Conservation (phyloP, 2,888 invertebrate genomes). For the Scaeva pyrastri region DNA sequence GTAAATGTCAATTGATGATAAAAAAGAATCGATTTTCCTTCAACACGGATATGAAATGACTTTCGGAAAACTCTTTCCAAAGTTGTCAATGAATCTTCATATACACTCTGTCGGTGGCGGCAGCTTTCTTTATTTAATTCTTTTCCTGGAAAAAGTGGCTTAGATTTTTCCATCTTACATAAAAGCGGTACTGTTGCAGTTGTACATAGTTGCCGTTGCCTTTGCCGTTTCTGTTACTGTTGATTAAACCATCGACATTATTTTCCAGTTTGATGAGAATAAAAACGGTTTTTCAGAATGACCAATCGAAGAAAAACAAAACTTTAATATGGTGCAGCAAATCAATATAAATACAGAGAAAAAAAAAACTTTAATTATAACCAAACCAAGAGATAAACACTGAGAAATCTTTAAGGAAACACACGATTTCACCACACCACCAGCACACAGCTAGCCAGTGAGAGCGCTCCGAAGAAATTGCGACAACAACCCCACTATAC, state of each 20-base stretch:
- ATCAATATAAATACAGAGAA: constrained; percentile 9
- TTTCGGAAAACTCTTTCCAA: constrained; percentile 31
- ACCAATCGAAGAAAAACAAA: constrained; percentile 59
- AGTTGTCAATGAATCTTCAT: constrained; percentile 27
- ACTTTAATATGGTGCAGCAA: constrained; percentile 38
- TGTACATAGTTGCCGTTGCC: background rate
- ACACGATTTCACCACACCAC: constrained; percentile 68
- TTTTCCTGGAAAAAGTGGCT: constrained; percentile 8
- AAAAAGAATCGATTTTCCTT: background rate
- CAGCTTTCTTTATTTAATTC: constrained; percentile 33
- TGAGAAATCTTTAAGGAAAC: constrained; percentile 70
- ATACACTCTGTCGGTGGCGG: background rate
- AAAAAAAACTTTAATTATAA: constrained; percentile 59
- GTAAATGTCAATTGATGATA: too few relatives aligned
- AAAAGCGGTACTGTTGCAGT: constrained; percentile 59
- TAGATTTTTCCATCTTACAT: constrained; percentile 31
- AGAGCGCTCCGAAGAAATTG: constrained; percentile 28
- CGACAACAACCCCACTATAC: constrained; percentile 78
- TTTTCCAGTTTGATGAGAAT: constrained; percentile 53
- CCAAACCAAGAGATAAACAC: constrained; percentile 58
- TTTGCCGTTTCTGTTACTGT: background rate
- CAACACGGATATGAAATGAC: background rate
- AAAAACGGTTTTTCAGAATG: constrained; percentile 62
- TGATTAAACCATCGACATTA: constrained; percentile 40
- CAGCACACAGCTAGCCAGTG: constrained; percentile 67